phyloP scores from a whole-genome alignment of 2,113 vertebrate species.

The Chloebia gouldiae region DNA sequence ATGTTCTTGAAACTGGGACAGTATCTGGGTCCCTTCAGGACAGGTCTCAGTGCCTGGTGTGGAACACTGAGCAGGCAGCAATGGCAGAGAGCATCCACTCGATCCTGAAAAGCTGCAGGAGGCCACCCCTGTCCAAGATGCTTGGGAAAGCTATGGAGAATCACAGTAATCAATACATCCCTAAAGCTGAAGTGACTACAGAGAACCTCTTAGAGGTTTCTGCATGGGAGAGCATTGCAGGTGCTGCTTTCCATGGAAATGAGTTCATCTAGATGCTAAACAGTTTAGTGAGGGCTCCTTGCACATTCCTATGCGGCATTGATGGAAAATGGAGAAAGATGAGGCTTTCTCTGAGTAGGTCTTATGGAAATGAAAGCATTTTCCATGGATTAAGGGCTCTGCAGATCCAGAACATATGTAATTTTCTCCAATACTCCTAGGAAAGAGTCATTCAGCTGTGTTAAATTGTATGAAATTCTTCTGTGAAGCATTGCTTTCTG shows the following conservation, averaged over 20 bases:
- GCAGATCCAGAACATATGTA: constrained; percentile 12
- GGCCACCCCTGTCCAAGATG: background rate
- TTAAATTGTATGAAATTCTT: background rate
- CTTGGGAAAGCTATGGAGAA: background rate
- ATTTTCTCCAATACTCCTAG: background rate
- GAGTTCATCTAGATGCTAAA: constrained; percentile 41
- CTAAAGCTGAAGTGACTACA: background rate
- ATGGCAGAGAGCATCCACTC: background rate
- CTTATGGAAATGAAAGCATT: constrained; percentile 19
- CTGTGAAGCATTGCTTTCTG: background rate
- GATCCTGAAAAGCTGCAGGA: background rate
- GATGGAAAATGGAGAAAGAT: constrained; percentile 26
- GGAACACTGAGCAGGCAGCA: background rate
- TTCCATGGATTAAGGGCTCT: constrained; percentile 29
- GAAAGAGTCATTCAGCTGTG: background rate
- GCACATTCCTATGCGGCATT: background rate
- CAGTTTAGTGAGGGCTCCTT: constrained; percentile 12
- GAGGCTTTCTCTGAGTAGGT: background rate
- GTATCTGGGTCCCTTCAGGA: background rate
- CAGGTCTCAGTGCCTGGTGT: background rate
- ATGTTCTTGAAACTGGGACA: background rate
- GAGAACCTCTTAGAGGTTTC: background rate
- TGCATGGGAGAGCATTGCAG: background rate
- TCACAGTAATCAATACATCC: background rate
- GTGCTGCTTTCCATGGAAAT: constrained; percentile 18